These are phyloP conservation scores for Dorcus parallelipipedus DNA, from an alignment of 2,888 invertebrate genomes.

Conservation along the genomic window DNA sequence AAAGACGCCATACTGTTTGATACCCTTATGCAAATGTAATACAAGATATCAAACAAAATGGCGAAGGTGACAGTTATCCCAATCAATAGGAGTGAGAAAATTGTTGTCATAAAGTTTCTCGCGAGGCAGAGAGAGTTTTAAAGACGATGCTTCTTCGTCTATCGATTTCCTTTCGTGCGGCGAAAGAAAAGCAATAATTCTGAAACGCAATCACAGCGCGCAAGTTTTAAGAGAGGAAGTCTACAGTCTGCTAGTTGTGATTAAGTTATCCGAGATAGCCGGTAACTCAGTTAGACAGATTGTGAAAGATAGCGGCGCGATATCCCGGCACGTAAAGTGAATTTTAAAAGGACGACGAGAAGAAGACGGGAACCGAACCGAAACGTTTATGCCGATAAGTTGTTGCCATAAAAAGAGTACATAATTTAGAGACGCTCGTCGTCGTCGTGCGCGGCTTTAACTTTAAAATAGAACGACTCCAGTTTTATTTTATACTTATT, in stretches of 20 bases:
- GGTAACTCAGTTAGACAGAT: constrained; percentile 10
- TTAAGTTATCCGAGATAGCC: constrained; percentile 13
- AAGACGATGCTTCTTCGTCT: not conserved
- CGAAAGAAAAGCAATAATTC: constrained; percentile 22
- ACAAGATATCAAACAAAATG: too few relatives aligned
- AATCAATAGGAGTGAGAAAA: not conserved
- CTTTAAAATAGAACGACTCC: constrained; percentile 20
- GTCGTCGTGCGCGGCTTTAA: constrained; percentile 7
- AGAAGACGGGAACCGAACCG: constrained; percentile 6
- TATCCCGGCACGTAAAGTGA: constrained; percentile 4
- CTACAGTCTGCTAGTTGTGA: constrained; percentile 14
- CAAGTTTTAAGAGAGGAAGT: constrained; percentile 25
- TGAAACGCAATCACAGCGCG: constrained; percentile 26
- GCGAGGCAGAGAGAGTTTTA: not conserved
- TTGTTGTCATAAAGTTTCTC: constrained; percentile 3
- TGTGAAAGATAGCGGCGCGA: constrained; percentile 10
- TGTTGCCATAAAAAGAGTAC: constrained; percentile 15
- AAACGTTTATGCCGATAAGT: constrained; percentile 15
- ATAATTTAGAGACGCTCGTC: constrained; percentile 11
- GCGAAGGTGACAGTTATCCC: too few relatives aligned
- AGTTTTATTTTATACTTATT: constrained; percentile 25
- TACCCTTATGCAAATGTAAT: too few relatives aligned
- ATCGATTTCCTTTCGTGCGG: constrained; percentile 1
- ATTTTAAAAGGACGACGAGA: not conserved
- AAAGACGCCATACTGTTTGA: too few relatives aligned